These are phyloP conservation scores for Labroides dimidiatus DNA, from an alignment of 2,797 vertebrate species.

Conservation along the genomic window DNA sequence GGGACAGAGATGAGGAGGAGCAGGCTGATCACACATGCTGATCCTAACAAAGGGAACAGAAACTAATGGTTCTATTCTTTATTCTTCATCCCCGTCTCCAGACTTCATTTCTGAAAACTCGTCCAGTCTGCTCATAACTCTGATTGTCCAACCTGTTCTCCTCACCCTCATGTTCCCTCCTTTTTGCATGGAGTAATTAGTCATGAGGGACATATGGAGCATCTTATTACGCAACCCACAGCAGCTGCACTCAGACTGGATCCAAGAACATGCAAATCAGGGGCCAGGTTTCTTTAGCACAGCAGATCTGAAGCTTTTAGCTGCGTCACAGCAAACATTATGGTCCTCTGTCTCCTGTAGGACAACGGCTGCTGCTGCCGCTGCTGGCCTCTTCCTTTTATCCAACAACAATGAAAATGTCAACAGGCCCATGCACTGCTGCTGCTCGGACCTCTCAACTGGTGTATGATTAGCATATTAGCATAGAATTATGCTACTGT, in stretches of 20 bases:
- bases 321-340: conserved; percentile 39
- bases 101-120: conserved; percentile 36
- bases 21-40: conserved; percentile 79
- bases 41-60: conserved; percentile 73
- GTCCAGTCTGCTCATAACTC: conserved; percentile 49
- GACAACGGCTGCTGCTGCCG: conserved; percentile 44
- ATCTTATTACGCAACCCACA: conserved; percentile 75
- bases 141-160: conserved; percentile 47
- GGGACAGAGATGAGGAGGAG: conserved; percentile 45
- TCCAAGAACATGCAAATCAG: conserved; percentile 56
- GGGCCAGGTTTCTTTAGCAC: conserved; percentile 29
- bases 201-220: conserved; percentile 76
- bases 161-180: conserved; percentile 38
- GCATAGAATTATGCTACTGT: too few species aligned
- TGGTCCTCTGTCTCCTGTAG: conserved; percentile 32
- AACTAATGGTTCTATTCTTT: conserved; percentile 70
- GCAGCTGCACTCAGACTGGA: conserved; percentile 61
- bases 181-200: conserved; percentile 69
- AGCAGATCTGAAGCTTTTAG: conserved; percentile 48
- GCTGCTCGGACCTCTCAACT: conserved; percentile 17
- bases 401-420: conserved; percentile 38
- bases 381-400: conserved; percentile 50
- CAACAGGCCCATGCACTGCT: conserved; percentile 24
- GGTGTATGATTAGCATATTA: conserved; percentile 26
- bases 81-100: conserved; percentile 39